Percentiles rank a stretch among this genome's conserved stretches.
phyloP scores from a whole-genome alignment of 2,888 invertebrate species.

The Watsonalla binaria region DNA sequence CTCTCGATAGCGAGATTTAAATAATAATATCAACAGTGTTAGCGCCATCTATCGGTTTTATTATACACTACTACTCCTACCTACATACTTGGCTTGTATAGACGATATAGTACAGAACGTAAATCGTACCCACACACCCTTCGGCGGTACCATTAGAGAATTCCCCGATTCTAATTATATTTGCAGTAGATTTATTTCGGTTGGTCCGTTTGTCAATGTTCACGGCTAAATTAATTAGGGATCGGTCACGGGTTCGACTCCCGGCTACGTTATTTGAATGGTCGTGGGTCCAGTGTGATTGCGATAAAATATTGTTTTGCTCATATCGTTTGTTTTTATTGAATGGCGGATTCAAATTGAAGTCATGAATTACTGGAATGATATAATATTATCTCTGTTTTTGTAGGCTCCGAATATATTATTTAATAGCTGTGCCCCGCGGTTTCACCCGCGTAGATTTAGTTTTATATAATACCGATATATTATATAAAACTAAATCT shows the following conservation, averaged over 20 bases:
- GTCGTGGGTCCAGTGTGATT: constrained; percentile 45
- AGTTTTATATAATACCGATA: too few species aligned
- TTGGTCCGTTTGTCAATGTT: constrained; percentile 63
- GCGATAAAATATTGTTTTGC: constrained; percentile 44
- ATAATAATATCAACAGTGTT: too few species aligned
- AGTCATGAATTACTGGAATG: constrained; percentile 9
- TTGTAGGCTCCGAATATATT: too few species aligned
- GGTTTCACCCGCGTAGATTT: too few species aligned
- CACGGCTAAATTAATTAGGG: constrained; percentile 61
- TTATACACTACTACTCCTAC: too few species aligned
- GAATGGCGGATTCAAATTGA: constrained; percentile 6
- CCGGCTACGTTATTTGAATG: constrained; percentile 40
- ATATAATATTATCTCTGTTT: too few species aligned
- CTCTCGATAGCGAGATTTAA: too few species aligned
- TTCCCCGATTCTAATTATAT: constrained; percentile 51
- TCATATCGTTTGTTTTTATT: constrained; percentile 5
- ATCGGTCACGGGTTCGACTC: constrained; percentile 51
- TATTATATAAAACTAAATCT: too few species aligned
- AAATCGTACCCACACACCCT: background rate
- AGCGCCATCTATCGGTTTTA: too few species aligned
- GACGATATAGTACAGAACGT: too few species aligned
- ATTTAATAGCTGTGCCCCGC: too few species aligned
- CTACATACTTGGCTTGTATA: too few species aligned
- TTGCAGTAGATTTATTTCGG: constrained; percentile 61
- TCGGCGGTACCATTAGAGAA: background rate